phyloP scores from a whole-genome alignment of 2,113 vertebrate genomes.

The Apus apus region DNA sequence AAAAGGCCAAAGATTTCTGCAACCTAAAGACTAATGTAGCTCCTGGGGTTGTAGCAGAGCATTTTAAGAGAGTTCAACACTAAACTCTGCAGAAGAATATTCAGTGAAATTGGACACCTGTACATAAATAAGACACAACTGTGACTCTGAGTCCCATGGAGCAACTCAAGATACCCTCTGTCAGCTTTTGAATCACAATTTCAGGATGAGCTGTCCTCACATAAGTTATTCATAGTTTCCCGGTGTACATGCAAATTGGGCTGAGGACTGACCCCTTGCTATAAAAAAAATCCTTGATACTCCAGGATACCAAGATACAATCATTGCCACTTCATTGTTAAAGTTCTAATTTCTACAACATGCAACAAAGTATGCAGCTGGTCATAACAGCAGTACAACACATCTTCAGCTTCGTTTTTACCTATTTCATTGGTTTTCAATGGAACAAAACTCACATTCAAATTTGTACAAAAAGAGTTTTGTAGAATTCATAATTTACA shows the following conservation, averaged over 20 bases:
- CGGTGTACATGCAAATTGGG: background rate
- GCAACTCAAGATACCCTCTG: background rate
- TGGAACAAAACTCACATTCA: background rate
- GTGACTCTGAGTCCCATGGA: background rate
- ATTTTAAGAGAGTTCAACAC: background rate
- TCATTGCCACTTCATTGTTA: background rate
- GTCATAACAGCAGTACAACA: background rate
- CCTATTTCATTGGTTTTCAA: background rate
- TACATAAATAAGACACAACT: background rate
- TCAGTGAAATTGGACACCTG: background rate
- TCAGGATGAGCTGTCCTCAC: background rate
- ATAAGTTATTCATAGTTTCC: background rate
- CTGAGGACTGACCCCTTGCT: background rate
- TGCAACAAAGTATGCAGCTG: conserved; percentile 30
- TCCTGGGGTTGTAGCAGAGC: background rate
- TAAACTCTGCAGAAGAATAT: background rate
- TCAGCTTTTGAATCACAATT: background rate
- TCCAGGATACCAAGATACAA: background rate
- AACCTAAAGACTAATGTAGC: background rate
- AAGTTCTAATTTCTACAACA: background rate
- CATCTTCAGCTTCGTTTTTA: background rate
- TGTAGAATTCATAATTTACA: background rate
- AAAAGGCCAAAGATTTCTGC: background rate
- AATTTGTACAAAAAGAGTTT: conserved; percentile 4
- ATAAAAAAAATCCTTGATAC: background rate